A percentile compares a stretch with the other conserved stretches of the same genome.
Conservation (phyloP, 1,140 invertebrate species). For the Saccostrea echinata region DNA sequence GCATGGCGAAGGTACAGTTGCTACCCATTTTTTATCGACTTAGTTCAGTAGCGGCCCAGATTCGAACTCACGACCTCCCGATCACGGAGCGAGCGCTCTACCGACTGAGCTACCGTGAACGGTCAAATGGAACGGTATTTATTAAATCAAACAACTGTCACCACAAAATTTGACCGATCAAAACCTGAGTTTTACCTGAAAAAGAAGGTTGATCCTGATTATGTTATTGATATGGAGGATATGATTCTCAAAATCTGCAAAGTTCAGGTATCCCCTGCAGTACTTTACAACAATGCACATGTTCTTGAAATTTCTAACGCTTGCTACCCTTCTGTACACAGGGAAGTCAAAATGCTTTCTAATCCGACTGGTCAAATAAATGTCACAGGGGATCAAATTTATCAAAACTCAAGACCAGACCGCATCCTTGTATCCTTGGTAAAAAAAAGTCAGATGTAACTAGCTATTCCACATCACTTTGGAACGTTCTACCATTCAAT, state of each 20-base stretch:
- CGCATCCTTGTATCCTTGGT: background rate
- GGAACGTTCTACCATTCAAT: background rate
- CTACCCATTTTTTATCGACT: no score
- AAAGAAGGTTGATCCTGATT: background rate
- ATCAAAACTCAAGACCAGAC: slow-evolving; percentile 49
- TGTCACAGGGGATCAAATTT: slow-evolving; percentile 50
- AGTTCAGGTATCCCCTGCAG: slow-evolving; percentile 45
- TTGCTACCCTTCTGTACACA: slow-evolving; percentile 48
- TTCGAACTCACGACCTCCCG: no score
- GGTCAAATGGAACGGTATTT: slow-evolving; percentile 57
- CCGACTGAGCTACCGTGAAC: no score
- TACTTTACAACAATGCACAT: slow-evolving; percentile 47
- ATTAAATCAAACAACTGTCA: slow-evolving; percentile 54
- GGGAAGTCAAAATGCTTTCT: slow-evolving; percentile 33
- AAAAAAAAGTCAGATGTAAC: background rate
- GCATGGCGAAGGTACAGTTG: no score
- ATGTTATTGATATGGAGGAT: slow-evolving; percentile 42
- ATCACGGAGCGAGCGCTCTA: no score
- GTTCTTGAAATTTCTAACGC: slow-evolving; percentile 35
- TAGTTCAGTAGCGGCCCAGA: no score
- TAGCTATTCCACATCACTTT: no score
- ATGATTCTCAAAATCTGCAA: slow-evolving; percentile 55
- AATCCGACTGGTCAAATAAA: slow-evolving; percentile 38
- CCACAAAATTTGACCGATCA: slow-evolving; percentile 41
- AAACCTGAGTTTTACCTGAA: slow-evolving; percentile 46